phyloP scores from a whole-genome alignment of 2,888 invertebrate species.

The Caenorhabditis imperialis region DNA sequence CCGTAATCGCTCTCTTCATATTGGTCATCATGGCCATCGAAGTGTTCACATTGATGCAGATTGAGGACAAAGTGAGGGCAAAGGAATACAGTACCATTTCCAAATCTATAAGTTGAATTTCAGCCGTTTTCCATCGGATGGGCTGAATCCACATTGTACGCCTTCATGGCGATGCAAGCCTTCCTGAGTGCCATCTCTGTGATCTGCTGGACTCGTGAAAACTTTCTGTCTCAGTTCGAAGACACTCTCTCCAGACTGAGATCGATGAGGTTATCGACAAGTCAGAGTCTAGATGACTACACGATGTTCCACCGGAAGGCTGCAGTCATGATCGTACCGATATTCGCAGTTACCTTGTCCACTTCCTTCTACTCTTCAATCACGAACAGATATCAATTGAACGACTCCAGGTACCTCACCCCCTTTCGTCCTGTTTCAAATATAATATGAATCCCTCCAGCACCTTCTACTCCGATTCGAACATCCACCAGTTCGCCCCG shows the following conservation, averaged over 20 bases:
- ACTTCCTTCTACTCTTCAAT: conserved; percentile 41
- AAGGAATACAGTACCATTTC: neutral
- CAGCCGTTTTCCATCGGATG: conserved; percentile 39
- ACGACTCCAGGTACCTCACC: conserved; percentile 26
- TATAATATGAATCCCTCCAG: conserved; percentile 8
- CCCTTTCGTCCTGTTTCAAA: neutral
- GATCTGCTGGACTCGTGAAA: conserved; percentile 39
- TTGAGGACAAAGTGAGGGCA: conserved; percentile 18
- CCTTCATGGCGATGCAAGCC: conserved; percentile 29
- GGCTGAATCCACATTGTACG: conserved; percentile 49
- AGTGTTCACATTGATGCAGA: conserved; percentile 18
- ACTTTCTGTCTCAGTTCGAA: conserved; percentile 48
- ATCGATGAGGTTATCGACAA: conserved; percentile 43
- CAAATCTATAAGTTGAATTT: neutral
- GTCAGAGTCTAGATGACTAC: conserved; percentile 45
- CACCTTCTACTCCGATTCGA: conserved; percentile 46
- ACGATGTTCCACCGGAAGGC: conserved; percentile 42
- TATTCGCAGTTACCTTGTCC: conserved; percentile 26
- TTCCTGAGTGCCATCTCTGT: conserved; percentile 32
- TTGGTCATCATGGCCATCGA: conserved; percentile 19
- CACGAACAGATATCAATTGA: conserved; percentile 21
- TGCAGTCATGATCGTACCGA: conserved; percentile 36
- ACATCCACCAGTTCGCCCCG: conserved; percentile 34
- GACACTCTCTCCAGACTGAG: conserved; percentile 36
- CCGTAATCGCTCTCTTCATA: conserved; percentile 32